These are phyloP conservation scores for Drosophila koepferae DNA, from an alignment of 2,888 invertebrate genomes.

Conservation along the genomic window DNA sequence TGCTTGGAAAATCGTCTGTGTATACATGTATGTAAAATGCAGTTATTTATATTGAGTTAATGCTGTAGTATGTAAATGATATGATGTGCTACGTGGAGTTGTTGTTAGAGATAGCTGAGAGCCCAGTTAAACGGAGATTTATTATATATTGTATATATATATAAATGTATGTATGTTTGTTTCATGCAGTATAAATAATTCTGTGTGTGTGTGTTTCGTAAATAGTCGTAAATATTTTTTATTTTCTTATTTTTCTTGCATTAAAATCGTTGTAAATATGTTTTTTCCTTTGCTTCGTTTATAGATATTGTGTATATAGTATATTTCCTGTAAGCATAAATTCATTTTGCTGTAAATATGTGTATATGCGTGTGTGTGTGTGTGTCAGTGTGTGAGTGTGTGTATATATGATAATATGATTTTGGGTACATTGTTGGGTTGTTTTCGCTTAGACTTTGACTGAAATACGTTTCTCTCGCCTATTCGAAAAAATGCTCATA, in stretches of 20 bases:
- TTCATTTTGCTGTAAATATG: conserved; percentile 68
- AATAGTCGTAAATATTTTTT: conserved; percentile 50
- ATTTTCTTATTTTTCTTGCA: conserved; percentile 36
- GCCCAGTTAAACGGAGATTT: conserved; percentile 25
- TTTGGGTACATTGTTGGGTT: conserved; percentile 58
- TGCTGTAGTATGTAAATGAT: conserved; percentile 57
- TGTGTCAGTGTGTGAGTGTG: conserved; percentile 14
- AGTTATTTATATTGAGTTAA: conserved; percentile 49
- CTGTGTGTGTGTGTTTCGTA: conserved; percentile 50
- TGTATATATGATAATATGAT: conserved; percentile 52
- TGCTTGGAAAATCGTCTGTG: conserved; percentile 45
- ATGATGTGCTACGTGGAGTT: conserved; percentile 59
- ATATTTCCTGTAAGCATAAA: conserved; percentile 60
- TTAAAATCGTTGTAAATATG: conserved; percentile 81
- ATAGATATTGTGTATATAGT: conserved; percentile 35
- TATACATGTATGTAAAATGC: conserved; percentile 32
- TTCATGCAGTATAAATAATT: conserved; percentile 74
- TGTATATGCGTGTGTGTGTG: conserved; percentile 22
- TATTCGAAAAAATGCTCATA: conserved; percentile 48
- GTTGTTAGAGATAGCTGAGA: conserved; percentile 33
- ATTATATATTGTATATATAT: conserved; percentile 24
- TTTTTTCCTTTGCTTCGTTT: conserved; percentile 44
- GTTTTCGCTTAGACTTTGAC: conserved; percentile 33
- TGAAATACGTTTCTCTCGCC: conserved; percentile 27
- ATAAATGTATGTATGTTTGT: conserved; percentile 20